phyloP scores from a whole-genome alignment of 2,797 vertebrate species.

The Fringilla coelebs region DNA sequence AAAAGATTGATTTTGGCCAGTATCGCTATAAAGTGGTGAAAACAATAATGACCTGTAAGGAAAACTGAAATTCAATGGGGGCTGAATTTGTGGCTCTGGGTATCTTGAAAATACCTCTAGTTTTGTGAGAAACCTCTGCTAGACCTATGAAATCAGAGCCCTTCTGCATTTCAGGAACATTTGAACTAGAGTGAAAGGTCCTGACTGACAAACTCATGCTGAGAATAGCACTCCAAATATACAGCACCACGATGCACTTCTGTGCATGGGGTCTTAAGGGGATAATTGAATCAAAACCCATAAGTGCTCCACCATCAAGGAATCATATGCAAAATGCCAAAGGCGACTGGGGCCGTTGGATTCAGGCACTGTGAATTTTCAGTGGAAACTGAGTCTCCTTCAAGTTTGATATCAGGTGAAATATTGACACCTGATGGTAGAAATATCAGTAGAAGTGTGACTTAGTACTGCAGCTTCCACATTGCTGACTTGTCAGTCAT shows the following conservation, averaged over 20 bases:
- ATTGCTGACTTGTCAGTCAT: background rate
- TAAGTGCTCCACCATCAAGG: background rate
- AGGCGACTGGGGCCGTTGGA: background rate
- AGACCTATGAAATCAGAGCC: background rate
- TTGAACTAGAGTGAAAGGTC: background rate
- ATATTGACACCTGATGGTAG: background rate
- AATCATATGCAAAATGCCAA: background rate
- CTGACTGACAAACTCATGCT: background rate
- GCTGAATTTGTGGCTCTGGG: constrained; percentile 15
- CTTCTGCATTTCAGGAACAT: background rate
- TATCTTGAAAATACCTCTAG: constrained; percentile 6
- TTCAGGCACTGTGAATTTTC: background rate
- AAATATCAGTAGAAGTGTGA: background rate
- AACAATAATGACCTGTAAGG: constrained; percentile 29
- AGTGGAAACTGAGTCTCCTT: background rate
- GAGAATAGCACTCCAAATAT: background rate
- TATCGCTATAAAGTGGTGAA: constrained; percentile 17
- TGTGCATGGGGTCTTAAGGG: background rate
- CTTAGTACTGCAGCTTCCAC: background rate
- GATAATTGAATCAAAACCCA: background rate
- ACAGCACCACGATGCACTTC: background rate
- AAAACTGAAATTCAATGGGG: constrained; percentile 25
- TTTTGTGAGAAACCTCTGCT: constrained; percentile 36
- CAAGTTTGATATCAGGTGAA: background rate
- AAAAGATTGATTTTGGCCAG: constrained; percentile 43